Conservation (phyloP, 1,140 invertebrate genomes). For the Hycleus cichorii region DNA sequence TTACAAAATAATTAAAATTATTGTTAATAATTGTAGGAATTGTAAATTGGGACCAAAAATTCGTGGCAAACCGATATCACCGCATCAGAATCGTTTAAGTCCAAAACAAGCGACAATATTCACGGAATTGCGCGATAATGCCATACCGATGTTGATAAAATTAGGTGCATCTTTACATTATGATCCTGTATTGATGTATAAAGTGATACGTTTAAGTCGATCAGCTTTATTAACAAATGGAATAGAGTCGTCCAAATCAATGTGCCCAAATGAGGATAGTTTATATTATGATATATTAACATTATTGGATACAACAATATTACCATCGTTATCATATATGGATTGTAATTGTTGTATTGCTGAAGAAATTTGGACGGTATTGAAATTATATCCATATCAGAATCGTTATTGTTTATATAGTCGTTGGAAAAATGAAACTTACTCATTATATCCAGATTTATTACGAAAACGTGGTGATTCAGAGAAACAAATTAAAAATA, state of each 20-base stretch:
- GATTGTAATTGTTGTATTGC: conserved; percentile 93
- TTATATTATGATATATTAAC: conserved; percentile 76
- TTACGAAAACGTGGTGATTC: conserved; percentile 76
- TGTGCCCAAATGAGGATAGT: conserved; percentile 33
- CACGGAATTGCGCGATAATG: conserved; percentile 64
- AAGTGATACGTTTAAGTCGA: conserved; percentile 63
- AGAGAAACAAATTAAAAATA: conserved; percentile 87
- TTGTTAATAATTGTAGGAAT: conserved; percentile 44
- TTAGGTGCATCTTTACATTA: conserved; percentile 83
- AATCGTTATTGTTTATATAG: conserved; percentile 81
- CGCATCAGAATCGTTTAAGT: conserved; percentile 52
- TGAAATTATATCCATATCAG: conserved; percentile 90
- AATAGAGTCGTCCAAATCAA: conserved; percentile 34
- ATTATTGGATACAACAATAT: conserved; percentile 76
- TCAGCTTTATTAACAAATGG: conserved; percentile 36
- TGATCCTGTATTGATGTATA: conserved; percentile 85
- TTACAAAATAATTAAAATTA: conserved; percentile 1
- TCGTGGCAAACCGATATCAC: conserved; percentile 50
- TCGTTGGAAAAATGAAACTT: conserved; percentile 89
- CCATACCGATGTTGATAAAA: conserved; percentile 79
- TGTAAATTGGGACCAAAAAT: conserved; percentile 65
- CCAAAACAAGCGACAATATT: conserved; percentile 55
- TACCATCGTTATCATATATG: conserved; percentile 86
- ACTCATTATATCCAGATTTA: conserved; percentile 71
- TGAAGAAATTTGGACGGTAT: conserved; percentile 89